Evolutionary conservation across 2,113 vertebrate genomes (phyloP).

Genomic region (Sceloporus tristichus): DNA sequence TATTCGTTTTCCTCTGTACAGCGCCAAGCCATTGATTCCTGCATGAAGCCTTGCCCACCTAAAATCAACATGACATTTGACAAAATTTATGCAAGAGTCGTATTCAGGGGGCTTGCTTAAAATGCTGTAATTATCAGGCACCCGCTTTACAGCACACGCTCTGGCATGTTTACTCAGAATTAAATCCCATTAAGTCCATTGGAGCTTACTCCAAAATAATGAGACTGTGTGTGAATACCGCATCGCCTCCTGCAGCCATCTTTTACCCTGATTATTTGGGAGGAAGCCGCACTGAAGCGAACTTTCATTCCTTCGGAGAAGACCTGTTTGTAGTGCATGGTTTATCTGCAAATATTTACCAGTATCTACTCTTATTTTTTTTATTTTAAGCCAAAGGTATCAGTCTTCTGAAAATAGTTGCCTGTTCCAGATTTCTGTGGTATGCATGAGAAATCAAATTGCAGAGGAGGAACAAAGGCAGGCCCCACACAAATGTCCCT

Average conservation of each 20-base stretch:
- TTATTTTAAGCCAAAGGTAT: neutral
- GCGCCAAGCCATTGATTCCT: neutral
- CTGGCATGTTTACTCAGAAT: neutral
- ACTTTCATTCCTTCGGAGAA: neutral
- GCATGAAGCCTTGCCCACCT: neutral
- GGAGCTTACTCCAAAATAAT: neutral
- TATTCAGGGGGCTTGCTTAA: neutral
- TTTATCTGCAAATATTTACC: neutral
- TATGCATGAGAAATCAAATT: neutral
- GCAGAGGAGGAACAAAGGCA: too few species aligned
- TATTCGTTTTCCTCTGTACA: neutral
- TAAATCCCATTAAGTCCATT: neutral
- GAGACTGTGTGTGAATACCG: neutral
- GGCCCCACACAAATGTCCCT: too few species aligned
- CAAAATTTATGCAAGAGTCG: neutral
- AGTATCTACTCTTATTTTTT: neutral
- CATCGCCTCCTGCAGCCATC: neutral
- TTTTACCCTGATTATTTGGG: neutral
- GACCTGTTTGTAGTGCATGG: neutral
- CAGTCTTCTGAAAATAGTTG: neutral
- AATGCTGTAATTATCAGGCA: too few species aligned
- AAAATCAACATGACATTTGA: neutral
- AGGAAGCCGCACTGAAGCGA: neutral
- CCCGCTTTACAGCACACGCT: too few species aligned
- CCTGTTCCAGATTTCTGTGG: neutral